These are phyloP conservation scores for Bombus waltoni DNA, from an alignment of 1,140 invertebrate species.

Conservation along the genomic window DNA sequence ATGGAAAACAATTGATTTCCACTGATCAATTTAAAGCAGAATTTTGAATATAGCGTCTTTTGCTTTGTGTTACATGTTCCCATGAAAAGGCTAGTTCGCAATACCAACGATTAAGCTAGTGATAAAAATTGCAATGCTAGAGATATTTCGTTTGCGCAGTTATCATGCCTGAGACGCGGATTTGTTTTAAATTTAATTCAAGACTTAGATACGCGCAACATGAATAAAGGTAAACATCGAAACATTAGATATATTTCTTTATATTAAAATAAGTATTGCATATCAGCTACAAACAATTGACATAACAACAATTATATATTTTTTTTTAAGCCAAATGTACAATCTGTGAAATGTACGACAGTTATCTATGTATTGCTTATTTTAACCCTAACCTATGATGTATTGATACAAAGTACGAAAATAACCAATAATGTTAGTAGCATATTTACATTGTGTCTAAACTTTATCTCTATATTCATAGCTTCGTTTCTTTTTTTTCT, in stretches of 20 bases:
- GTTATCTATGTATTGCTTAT: conserved; percentile 3
- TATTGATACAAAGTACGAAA: conserved; percentile 7
- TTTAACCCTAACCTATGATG: not conserved
- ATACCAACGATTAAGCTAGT: not conserved
- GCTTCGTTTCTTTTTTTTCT: not conserved
- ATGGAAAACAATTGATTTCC: conserved; percentile 40
- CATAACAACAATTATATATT: not conserved
- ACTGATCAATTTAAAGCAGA: conserved; percentile 15
- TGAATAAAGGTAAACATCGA: not conserved
- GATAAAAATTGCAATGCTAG: not conserved
- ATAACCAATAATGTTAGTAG: not conserved
- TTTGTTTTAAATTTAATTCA: conserved; percentile 7
- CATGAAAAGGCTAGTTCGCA: not conserved
- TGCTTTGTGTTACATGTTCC: not conserved
- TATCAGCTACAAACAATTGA: not conserved
- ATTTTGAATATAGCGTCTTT: conserved; percentile 33
- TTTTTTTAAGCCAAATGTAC: not conserved
- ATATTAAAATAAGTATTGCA: not conserved
- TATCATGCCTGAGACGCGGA: not conserved
- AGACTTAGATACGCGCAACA: not conserved
- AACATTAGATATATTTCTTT: not conserved
- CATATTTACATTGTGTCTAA: not conserved
- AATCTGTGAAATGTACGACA: conserved; percentile 1
- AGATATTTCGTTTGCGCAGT: not conserved
- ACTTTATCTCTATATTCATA: not conserved